A percentile compares a stretch with the other conserved stretches of the same genome.
phyloP scores from a whole-genome alignment of 2,797 vertebrate genomes.

The Mycteria americana region DNA sequence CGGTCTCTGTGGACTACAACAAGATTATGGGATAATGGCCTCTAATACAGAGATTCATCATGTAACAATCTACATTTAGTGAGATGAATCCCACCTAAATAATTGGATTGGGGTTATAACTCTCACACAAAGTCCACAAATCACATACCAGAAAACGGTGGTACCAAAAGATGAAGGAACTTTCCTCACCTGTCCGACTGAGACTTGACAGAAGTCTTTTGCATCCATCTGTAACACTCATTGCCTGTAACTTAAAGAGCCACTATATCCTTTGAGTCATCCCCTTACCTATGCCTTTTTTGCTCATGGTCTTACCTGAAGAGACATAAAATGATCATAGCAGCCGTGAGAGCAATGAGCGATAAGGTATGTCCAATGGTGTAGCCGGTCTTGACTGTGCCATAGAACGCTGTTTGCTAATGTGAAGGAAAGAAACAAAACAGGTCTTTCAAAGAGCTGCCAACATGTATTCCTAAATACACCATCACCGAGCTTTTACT shows the following conservation, averaged over 20 bases:
- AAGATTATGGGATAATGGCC: background rate
- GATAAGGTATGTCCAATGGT: conserved; percentile 93
- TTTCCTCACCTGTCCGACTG: background rate
- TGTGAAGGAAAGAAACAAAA: background rate
- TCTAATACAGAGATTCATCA: background rate
- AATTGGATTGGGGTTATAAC: background rate
- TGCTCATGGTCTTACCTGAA: conserved; percentile 74
- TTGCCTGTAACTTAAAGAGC: background rate
- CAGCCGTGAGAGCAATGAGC: conserved; percentile 85
- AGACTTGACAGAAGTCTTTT: background rate
- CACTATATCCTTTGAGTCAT: background rate
- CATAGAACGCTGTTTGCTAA: conserved; percentile 82
- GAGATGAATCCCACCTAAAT: background rate
- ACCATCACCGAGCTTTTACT: background rate
- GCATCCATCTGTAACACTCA: too few relatives aligned
- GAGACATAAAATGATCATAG: conserved; percentile 81
- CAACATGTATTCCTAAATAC: background rate
- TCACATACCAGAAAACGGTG: background rate
- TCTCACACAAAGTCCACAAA: background rate
- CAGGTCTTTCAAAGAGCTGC: background rate
- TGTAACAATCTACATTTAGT: background rate
- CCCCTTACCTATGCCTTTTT: background rate
- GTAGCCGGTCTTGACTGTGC: conserved; percentile 89
- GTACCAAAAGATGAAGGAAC: background rate
- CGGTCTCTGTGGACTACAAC: background rate